phyloP scores from a whole-genome alignment of 2,797 vertebrate species.

The Enteromius fasciolatus region DNA sequence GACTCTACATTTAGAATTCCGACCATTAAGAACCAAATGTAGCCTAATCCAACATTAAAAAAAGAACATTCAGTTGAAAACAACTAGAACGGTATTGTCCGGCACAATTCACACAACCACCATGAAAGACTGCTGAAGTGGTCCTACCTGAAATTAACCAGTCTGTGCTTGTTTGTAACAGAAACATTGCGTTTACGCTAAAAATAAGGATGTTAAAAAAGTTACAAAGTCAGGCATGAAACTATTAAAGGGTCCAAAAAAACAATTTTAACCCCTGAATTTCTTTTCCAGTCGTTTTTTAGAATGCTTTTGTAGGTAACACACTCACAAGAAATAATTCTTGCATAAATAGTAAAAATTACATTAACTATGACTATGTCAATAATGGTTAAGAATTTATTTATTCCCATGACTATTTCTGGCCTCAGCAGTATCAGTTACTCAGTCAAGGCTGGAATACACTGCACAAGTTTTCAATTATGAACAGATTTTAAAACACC shows the following conservation, averaged over 20 bases:
- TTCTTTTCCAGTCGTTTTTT: neutral
- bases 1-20: neutral
- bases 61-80: neutral
- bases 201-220: neutral
- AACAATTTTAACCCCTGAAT: neutral
- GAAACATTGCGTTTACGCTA: constrained; percentile 19
- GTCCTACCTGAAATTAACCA: neutral
- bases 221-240: neutral
- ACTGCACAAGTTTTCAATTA: neutral
- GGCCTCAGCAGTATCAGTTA: too few relatives aligned
- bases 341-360: neutral
- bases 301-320: neutral
- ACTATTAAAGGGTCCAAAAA: neutral
- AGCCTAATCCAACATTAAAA: neutral
- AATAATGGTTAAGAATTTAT: neutral
- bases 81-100: neutral
- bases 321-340: neutral
- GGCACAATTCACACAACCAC: neutral
- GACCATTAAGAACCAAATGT: neutral
- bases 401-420: neutral
- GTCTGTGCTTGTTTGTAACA: constrained; percentile 3
- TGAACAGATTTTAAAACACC: neutral
- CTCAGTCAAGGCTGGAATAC: neutral
- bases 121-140: constrained; percentile 11
- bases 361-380: neutral